phyloP scores from a whole-genome alignment of 1,140 invertebrate species.

The Lethocerus indicus region DNA sequence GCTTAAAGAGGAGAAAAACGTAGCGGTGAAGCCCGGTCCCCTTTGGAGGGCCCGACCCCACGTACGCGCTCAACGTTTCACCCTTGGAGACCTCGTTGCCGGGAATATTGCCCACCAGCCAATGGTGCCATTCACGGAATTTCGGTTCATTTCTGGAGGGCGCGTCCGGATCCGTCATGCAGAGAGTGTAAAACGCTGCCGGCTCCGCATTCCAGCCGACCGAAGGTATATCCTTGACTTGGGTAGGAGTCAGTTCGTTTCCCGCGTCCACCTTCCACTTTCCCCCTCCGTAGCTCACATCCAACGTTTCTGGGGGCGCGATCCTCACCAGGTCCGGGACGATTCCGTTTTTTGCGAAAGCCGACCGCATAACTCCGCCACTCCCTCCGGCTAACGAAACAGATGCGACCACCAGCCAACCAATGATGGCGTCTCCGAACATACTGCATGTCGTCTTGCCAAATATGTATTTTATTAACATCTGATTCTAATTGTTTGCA shows the following conservation, averaged over 20 bases:
- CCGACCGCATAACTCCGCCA: no score
- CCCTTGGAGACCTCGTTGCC: conserved; percentile 51
- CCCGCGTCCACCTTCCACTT: conserved; percentile 35
- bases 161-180: conserved; percentile 81
- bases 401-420: no score
- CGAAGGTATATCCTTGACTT: conserved; percentile 42
- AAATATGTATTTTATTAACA: no score
- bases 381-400: no score
- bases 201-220: conserved; percentile 41
- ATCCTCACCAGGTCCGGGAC: neutral
- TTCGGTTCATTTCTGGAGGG: conserved; percentile 59
- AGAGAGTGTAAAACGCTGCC: conserved; percentile 47
- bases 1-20: conserved; percentile 73
- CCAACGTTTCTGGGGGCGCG: neutral
- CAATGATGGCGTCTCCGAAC: no score
- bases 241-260: conserved; percentile 55
- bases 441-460: no score
- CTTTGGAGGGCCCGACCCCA: conserved; percentile 70
- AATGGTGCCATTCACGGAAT: conserved; percentile 79
- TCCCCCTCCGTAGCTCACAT: conserved; percentile 4
- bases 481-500: no score
- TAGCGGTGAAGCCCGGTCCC: conserved; percentile 55
- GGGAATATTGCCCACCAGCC: conserved; percentile 81
- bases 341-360: neutral
- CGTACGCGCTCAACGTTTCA: conserved; percentile 54